Evolutionary conservation across 2,888 invertebrate species (phyloP), one percentile per base, ranked within the genome.

Genomic region (Augochlorella aurata): DNA sequence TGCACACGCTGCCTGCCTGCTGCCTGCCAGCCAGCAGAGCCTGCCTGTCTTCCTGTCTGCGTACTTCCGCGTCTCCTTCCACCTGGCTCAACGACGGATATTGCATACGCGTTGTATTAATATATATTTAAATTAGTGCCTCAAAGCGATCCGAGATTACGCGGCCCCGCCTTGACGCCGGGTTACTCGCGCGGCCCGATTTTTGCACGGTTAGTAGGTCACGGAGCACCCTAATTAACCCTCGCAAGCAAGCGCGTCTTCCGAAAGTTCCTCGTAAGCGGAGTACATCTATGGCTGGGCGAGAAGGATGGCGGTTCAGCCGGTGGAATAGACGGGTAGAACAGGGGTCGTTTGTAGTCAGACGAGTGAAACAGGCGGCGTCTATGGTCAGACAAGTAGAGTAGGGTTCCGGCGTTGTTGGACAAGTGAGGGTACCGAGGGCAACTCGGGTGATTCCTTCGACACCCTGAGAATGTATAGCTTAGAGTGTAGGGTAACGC

Each of bases 91-190:
- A 49, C 81, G 69, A 66, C 75, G 80, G 81, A 81, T 85, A 80
- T 88, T 90, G 82, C 87, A 88, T 88, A 89, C 87, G 89, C 89
- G 90, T 90, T 88, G 84, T 90, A 91, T 91, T 92, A 91, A 91
- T 91, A 91, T 91, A 89, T 89, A 91, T 91, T 92, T 91, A 90
- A 91, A 92, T 92, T 89, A 90, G 88, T 80, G 87, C 85, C 85
- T 91, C 90, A 91, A 91, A 91, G 91, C 85, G 85, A 86, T 80
- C 82, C 83, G 77, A 89, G 88, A 90, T 91, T 90, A 89, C 88
- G 72, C 77, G 68, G 79, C 24, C 71, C 74, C 61, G 72, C 67
- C 47, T 45, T 61, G 65, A 24, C 71, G 72, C 63, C 66, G 24
- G 4, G 10, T n/a, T n/a, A 2, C 10, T 50, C 38, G n/a, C 38